A percentile compares a stretch with the other conserved stretches of the same genome.
Evolutionary conservation across 1,140 invertebrate genomes (phyloP).

Genomic region (Epicauta chinensis): DNA sequence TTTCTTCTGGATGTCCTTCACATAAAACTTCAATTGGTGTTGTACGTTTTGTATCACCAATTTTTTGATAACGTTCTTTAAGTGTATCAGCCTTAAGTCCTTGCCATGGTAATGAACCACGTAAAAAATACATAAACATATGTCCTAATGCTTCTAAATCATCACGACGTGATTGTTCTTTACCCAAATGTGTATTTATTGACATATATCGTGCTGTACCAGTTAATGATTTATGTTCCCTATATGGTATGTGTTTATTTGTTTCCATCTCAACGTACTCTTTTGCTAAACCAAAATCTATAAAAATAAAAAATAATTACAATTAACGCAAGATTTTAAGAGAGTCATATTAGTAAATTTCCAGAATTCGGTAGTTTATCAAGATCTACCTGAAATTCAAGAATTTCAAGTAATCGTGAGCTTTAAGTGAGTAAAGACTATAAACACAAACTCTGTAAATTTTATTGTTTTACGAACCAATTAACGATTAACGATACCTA

Average conservation of each 20-base stretch:
- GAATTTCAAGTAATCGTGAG: no score
- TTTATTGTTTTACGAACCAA: no score
- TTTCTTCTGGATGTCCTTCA: constrained; percentile 95
- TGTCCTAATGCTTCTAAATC: constrained; percentile 98
- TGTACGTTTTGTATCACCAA: constrained; percentile 97
- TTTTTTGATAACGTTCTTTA: constrained; percentile 99
- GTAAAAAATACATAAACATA: constrained; percentile 99
- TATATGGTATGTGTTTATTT: constrained; percentile 99
- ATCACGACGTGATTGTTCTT: constrained; percentile 98
- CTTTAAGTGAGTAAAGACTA: no score
- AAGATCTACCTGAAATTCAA: no score
- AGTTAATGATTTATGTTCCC: constrained; percentile 99
- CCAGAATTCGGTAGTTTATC: no score
- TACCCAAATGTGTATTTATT: constrained; percentile 99
- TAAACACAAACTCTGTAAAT: no score
- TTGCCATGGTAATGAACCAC: constrained; percentile 99
- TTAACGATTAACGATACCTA: no score
- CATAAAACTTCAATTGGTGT: constrained; percentile 97
- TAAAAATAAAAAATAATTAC: constrained; percentile 11
- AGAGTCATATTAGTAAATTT: no score
- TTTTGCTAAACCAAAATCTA: constrained; percentile 99
- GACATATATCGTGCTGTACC: constrained; percentile 99
- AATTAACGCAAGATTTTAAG: no score
- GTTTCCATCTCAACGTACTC: constrained; percentile 99
- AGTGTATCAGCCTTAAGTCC: constrained; percentile 98